A percentile compares a stretch with the other conserved stretches of the same genome.
These are phyloP conservation scores for Drosophila elegans DNA, from an alignment of 1,140 invertebrate genomes.

Conservation along the genomic window DNA sequence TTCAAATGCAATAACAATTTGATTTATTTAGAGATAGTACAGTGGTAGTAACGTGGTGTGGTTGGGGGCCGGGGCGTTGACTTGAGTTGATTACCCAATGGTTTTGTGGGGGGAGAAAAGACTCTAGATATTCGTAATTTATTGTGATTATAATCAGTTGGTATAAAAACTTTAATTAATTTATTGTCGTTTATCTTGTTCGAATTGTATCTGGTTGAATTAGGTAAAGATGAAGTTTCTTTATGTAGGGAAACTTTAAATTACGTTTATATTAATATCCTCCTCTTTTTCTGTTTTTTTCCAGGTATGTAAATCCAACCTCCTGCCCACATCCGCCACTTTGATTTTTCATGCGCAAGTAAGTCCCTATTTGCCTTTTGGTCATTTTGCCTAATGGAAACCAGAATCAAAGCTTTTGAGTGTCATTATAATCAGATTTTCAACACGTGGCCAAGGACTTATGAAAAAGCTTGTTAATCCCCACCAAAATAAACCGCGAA, in stretches of 20 bases:
- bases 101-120: background rate
- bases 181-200: background rate
- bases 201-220: background rate
- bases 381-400: constrained; percentile 36
- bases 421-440: constrained; percentile 72
- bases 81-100: constrained; percentile 22
- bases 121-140: constrained; percentile 14
- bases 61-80: constrained; percentile 15
- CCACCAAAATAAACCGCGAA: constrained; percentile 24
- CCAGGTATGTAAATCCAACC: constrained; percentile 59
- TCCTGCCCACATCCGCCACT: constrained; percentile 18
- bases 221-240: background rate
- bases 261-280: constrained; percentile 9
- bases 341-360: constrained; percentile 50
- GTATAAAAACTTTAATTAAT: constrained; percentile 16
- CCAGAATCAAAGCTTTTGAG: constrained; percentile 45
- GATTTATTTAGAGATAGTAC: constrained; percentile 68
- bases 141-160: constrained; percentile 5
- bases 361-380: constrained; percentile 53
- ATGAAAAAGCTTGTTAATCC: constrained; percentile 46
- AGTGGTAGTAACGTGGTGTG: constrained; percentile 10
- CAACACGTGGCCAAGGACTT: constrained; percentile 52
- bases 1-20: constrained; percentile 68
- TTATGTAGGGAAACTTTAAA: too few relatives aligned
- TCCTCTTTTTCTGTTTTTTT: constrained; percentile 25